phyloP scores from a whole-genome alignment of 2,888 invertebrate species.

The Chymomyza procnemis region DNA sequence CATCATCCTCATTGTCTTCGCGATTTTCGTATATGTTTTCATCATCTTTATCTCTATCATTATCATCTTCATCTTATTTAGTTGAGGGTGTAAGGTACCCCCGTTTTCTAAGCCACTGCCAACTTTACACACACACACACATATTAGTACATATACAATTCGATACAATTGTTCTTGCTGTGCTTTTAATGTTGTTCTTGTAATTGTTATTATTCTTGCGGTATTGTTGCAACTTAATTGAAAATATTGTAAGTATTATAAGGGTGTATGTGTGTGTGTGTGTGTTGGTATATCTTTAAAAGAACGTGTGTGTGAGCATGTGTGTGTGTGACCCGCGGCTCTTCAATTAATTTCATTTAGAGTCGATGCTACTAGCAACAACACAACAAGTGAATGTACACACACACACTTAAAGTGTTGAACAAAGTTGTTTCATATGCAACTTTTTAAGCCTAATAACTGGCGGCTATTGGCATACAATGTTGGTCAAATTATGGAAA shows the following conservation, averaged over 20 bases:
- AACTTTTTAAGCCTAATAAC: conserved; percentile 57
- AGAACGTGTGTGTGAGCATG: conserved; percentile 4
- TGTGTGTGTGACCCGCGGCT: conserved; percentile 38
- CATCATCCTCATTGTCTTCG: too few species aligned
- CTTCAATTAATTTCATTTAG: conserved; percentile 66
- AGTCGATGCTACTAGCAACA: conserved; percentile 48
- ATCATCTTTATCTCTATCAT: too few species aligned
- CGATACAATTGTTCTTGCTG: conserved; percentile 22
- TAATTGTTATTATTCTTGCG: conserved; percentile 69
- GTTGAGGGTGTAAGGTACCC: too few species aligned
- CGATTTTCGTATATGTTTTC: too few species aligned
- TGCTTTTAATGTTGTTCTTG: conserved; percentile 37
- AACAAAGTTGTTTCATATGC: conserved; percentile 5
- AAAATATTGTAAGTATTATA: conserved; percentile 63
- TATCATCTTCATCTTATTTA: too few species aligned
- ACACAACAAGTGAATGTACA: conserved; percentile 39
- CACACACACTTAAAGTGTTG: conserved; percentile 10
- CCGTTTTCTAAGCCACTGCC: background rate
- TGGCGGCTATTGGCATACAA: conserved; percentile 49
- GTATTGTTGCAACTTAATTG: conserved; percentile 69
- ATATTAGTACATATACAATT: background rate
- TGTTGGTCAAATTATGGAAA: background rate
- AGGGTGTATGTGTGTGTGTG: conserved; percentile 12
- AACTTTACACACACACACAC: background rate
- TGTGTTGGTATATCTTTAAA: background rate